phyloP scores from a whole-genome alignment of 2,888 invertebrate species.

The Calameuta filiformis region DNA sequence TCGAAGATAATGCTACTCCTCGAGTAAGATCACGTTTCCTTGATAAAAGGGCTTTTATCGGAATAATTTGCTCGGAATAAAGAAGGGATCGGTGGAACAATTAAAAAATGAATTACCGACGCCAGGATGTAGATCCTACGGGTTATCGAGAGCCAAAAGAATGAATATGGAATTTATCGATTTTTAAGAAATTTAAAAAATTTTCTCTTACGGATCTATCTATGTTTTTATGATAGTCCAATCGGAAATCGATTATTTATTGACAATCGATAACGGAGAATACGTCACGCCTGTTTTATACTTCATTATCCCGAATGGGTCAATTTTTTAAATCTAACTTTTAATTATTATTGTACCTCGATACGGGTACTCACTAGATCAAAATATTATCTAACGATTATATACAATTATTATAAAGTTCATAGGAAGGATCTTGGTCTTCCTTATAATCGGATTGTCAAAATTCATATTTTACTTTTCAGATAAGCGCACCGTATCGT shows the following conservation, averaged over 20 bases:
- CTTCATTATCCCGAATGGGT: neutral
- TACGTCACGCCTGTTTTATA: neutral
- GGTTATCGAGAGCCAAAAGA: neutral
- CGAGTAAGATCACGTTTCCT: neutral
- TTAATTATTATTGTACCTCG: neutral
- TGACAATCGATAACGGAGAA: neutral
- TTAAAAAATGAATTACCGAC: neutral
- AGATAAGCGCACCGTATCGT: neutral
- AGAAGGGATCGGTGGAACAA: neutral
- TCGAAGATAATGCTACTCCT: constrained; percentile 28
- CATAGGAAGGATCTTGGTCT: neutral
- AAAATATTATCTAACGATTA: neutral
- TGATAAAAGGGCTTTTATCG: neutral
- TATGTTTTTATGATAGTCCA: neutral
- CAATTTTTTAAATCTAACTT: neutral
- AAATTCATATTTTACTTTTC: neutral
- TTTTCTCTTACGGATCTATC: neutral
- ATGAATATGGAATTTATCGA: neutral
- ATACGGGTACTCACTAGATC: neutral
- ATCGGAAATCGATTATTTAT: neutral
- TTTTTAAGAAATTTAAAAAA: neutral
- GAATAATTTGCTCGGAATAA: neutral
- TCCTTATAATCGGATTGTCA: neutral
- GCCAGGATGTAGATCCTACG: neutral
- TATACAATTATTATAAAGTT: neutral